Evolutionary conservation across 2,797 vertebrate genomes (phyloP), one percentile per base, ranked within the genome.

Genomic region (Dipus sagitta): DNA sequence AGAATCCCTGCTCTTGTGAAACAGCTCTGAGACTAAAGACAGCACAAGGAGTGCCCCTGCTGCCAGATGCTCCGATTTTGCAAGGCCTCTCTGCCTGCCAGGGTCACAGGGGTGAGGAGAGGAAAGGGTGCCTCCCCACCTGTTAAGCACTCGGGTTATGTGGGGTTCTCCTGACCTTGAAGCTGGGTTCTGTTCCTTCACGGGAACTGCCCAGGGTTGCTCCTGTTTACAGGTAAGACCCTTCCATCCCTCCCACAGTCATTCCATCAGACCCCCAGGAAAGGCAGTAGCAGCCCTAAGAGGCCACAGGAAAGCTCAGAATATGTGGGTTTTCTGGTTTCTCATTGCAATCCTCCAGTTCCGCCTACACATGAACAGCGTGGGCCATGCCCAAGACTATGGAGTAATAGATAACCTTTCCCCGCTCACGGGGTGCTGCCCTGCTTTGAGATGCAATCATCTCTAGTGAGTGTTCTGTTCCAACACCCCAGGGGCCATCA

Each of bases 381-480:
- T 47, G 21, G 20, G 80, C 47, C 28, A 58, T 58, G 58, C 42
- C 94, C 87, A 77, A 88, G 70, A 47, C 65, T 21, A 15, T 60
- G 52, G 62, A 42, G 77, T 60, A 64, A 96, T 72, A 84, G 76
- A 7, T n/a, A 58, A 90, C 85, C 82, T 91, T 94, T 94, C 42
- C 42, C n/a, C 79, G 7, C 6, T 0, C 4, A 58, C 7, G 42
- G 83, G 78, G 68, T 68, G 80, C 68, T 12, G 3, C 23, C 54
- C 71, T 32, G 67, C 86, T 75, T n/a, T 86, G 71, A 93, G 68
- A 47, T 60, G 42, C 34, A 54, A 77, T 60, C 32, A 74, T 28
- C 72, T 91, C 80, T 87, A 68, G 87, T 52, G 86, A 65, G 12
- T 62, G 54, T 85, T 84, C 38, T 38, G 52, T 70, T 64, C 34